phyloP scores from a whole-genome alignment of 1,140 invertebrate genomes.

The Propsilocerus akamusi region DNA sequence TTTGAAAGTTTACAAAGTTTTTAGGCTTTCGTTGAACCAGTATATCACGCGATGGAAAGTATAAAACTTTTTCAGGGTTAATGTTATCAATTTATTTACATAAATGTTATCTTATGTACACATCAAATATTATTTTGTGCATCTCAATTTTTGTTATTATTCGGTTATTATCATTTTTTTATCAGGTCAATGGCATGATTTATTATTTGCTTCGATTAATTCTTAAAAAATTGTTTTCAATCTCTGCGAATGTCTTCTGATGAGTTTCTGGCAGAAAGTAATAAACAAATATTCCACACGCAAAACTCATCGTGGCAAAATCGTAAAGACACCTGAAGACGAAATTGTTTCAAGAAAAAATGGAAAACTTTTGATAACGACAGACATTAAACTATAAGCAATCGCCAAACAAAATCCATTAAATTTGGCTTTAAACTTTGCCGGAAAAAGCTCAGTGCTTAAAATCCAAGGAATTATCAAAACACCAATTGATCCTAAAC shows the following conservation, averaged over 20 bases:
- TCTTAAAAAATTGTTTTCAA: constrained; percentile 30
- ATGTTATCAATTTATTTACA: too few species aligned
- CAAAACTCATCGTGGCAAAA: constrained; percentile 34
- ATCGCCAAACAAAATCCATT: constrained; percentile 34
- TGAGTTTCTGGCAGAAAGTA: constrained; percentile 54
- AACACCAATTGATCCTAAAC: constrained; percentile 31
- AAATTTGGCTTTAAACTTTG: constrained; percentile 20
- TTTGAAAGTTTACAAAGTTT: too few species aligned
- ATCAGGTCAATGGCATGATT: too few species aligned
- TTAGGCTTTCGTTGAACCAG: too few species aligned
- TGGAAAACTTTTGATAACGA: constrained; percentile 41
- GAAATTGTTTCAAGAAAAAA: constrained; percentile 29
- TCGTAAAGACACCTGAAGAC: constrained; percentile 34
- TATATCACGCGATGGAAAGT: too few species aligned
- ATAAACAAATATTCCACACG: constrained; percentile 35
- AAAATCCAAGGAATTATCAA: constrained; percentile 43
- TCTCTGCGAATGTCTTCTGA: constrained; percentile 39
- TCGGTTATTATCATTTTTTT: too few species aligned
- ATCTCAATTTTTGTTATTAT: too few species aligned
- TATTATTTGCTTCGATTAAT: too few species aligned
- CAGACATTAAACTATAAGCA: constrained; percentile 43
- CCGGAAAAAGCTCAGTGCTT: constrained; percentile 26
- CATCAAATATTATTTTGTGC: too few species aligned
- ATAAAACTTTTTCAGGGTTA: too few species aligned
- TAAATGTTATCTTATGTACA: too few species aligned